Evolutionary conservation across 1,140 invertebrate species (phyloP), one percentile per base, ranked within the genome.

Genomic region (Orussus abietinus): DNA sequence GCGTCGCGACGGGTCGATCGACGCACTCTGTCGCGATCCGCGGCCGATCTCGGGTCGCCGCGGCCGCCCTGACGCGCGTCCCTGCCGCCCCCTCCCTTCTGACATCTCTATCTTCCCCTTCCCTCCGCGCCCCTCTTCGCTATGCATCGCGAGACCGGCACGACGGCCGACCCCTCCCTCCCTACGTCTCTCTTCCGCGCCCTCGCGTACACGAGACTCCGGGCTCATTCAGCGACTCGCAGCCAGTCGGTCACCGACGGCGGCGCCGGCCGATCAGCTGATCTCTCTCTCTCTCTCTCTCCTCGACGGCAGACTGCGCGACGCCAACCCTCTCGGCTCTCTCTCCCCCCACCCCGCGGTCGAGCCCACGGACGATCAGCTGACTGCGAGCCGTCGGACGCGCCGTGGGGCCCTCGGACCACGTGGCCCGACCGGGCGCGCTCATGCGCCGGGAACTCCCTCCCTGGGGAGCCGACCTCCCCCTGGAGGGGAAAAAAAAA

Each of bases 301-400:
- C n/a, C n/a, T 28, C 46, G 51, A 37, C 36, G 49, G 52, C 47
- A 67, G 62, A 64, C 65, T 58, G 59, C 52, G 55, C 54, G 67
- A 57, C 59, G 55, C 55, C 57, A 51, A 56, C 49, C 50, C 55
- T 44, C 20, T 32, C 33, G n/a, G n/a, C n/a, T n/a, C n/a, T n/a
- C n/a, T n/a, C n/a, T n/a, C n/a, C 43, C 29, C 40, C 30, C 19
- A 33, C 47, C 41, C 36, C 50, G 39, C 49, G 31, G 17, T n/a
- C 44, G 42, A 37, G 33, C 37, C 42, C 37, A 42, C 53, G 55
- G 48, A 61, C 62, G 56, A 62, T 66, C 65, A 65, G 63, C 64
- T 66, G 63, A 68, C 55, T 61, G 55, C 45, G 47, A 59, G 62
- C 54, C 57, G 58, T 59, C 62, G 59, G 64, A 62, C 32, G 54